Evolutionary conservation across 1,140 invertebrate species (phyloP).

Genomic region (Mycetomoellerius zeteki): DNA sequence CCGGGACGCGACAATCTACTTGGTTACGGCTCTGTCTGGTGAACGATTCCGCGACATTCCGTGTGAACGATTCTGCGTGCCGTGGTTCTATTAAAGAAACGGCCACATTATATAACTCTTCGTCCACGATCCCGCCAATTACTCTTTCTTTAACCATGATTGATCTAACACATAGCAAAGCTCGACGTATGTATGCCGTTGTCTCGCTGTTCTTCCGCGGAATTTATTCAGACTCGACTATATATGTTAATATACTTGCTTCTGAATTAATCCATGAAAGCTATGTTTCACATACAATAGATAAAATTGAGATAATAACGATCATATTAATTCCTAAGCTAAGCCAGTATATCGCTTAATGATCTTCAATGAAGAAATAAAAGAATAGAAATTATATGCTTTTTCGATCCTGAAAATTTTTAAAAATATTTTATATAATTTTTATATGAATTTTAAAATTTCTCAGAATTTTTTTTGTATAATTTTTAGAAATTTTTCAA

Average conservation of each 20-base stretch:
- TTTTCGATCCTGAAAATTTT: background rate
- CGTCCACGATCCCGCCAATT: background rate
- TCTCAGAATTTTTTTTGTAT: too few species aligned
- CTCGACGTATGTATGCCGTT: background rate
- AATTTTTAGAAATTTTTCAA: too few species aligned
- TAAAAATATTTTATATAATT: too few species aligned
- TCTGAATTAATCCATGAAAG: background rate
- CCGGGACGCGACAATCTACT: background rate
- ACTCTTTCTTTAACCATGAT: slow-evolving; percentile 14
- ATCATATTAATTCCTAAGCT: background rate
- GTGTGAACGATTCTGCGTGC: background rate
- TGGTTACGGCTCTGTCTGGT: background rate
- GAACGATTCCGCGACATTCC: background rate
- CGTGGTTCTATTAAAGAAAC: slow-evolving; percentile 33
- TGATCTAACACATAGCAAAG: background rate
- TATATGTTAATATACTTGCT: background rate
- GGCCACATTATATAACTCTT: slow-evolving; percentile 12
- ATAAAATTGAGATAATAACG: background rate
- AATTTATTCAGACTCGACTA: background rate
- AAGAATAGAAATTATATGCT: background rate
- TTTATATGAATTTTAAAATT: too few species aligned
- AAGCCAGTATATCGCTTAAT: background rate
- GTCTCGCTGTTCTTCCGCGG: background rate
- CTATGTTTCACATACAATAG: background rate
- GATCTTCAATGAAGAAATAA: background rate